phyloP scores from a whole-genome alignment of 2,888 invertebrate species.

The Orthosia gracilis region DNA sequence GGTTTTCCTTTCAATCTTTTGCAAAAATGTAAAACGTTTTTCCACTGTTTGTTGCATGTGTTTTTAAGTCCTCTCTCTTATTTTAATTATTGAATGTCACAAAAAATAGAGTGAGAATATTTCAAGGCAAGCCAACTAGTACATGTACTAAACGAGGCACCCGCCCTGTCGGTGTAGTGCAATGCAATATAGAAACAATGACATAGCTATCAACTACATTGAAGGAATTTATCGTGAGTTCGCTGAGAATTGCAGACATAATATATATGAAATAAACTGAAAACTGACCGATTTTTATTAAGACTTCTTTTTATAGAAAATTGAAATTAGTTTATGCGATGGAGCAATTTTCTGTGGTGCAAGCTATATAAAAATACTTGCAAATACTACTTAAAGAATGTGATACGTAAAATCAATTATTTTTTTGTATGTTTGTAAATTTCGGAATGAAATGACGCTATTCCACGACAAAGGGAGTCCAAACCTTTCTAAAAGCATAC shows the following conservation, averaged over 20 bases:
- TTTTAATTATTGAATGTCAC: background rate
- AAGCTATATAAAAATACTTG: too few relatives aligned
- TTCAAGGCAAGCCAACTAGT: conserved; percentile 19
- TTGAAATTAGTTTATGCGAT: background rate
- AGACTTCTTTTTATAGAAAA: background rate
- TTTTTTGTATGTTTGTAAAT: too few relatives aligned
- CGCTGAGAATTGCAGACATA: background rate
- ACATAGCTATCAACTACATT: conserved; percentile 17
- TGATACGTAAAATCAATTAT: too few relatives aligned
- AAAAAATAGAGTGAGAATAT: background rate
- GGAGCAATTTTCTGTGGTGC: background rate
- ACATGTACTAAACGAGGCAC: conserved; percentile 32
- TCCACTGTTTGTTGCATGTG: too few relatives aligned
- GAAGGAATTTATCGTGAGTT: conserved; percentile 8
- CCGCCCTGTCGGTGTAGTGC: conserved; percentile 15
- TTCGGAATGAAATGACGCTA: too few relatives aligned
- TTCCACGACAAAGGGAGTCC: too few relatives aligned
- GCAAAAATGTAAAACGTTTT: too few relatives aligned
- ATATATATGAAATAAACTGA: conserved; percentile 6
- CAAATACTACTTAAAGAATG: background rate
- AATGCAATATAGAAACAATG: conserved; percentile 47
- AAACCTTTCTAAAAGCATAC: background rate
- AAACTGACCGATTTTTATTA: too few relatives aligned
- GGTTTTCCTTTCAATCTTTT: too few relatives aligned
- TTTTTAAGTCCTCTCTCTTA: background rate